A percentile compares a stretch with the other conserved stretches of the same genome.
phyloP scores from a whole-genome alignment of 2,888 invertebrate species.

The Drosophila fulvimacula region DNA sequence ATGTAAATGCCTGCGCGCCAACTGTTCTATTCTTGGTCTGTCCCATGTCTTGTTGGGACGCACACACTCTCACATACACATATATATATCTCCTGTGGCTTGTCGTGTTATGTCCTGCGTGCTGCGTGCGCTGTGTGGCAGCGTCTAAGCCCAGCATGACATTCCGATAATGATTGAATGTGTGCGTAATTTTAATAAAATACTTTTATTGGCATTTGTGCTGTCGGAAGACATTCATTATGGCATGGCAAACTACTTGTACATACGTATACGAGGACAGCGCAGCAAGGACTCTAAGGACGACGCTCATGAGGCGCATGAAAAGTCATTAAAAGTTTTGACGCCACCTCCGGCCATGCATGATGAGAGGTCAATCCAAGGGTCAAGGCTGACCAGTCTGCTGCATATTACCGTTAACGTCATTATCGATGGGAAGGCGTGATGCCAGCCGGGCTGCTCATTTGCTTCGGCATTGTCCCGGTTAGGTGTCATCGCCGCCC shows the following conservation, averaged over 20 bases:
- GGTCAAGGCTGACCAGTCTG: constrained; percentile 48
- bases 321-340: constrained; percentile 76
- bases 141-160: constrained; percentile 58
- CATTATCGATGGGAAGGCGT: constrained; percentile 13
- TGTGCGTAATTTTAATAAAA: constrained; percentile 80
- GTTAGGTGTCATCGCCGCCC: constrained; percentile 23
- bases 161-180: constrained; percentile 81
- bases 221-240: constrained; percentile 57
- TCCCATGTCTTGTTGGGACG: constrained; percentile 21
- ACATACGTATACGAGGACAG: constrained; percentile 26
- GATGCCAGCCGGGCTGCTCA: constrained; percentile 15
- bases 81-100: constrained; percentile 42
- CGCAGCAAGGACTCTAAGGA: constrained; percentile 19
- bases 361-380: constrained; percentile 64
- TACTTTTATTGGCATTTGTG: constrained; percentile 80
- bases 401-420: constrained; percentile 48
- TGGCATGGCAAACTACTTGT: constrained; percentile 14
- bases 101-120: constrained; percentile 35
- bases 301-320: constrained; percentile 61
- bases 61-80: not conserved
- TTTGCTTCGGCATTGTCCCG: constrained; percentile 38
- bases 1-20: constrained; percentile 54
- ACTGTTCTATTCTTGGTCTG: constrained; percentile 39
- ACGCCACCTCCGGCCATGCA: constrained; percentile 44
- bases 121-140: constrained; percentile 9